Evolutionary conservation across 2,888 invertebrate genomes (phyloP).

Genomic region (Meiosimyza platycephala): DNA sequence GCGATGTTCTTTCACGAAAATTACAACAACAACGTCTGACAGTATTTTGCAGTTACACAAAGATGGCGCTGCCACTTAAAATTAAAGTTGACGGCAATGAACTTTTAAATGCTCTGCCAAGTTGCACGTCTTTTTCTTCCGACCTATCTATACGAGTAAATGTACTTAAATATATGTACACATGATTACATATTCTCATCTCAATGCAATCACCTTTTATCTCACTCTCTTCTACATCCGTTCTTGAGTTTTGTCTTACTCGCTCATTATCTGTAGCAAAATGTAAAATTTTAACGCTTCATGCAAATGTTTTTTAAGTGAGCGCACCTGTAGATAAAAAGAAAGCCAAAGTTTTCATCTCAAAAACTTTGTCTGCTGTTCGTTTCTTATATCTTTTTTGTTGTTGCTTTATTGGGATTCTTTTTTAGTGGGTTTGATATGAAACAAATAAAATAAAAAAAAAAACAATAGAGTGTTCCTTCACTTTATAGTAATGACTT

Average conservation of each 20-base stretch:
- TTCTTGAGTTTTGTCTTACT: neutral
- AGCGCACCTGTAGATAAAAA: slow-evolving; percentile 32
- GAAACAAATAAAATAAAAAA: neutral
- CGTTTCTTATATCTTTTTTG: neutral
- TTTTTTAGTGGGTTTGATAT: slow-evolving; percentile 14
- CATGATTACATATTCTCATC: too few relatives aligned
- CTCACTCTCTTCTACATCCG: neutral
- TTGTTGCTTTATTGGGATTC: neutral
- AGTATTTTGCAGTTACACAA: neutral
- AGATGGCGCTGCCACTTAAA: slow-evolving; percentile 60
- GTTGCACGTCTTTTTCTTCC: too few relatives aligned
- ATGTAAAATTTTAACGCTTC: slow-evolving; percentile 40
- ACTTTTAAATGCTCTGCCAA: slow-evolving; percentile 61
- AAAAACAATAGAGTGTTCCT: neutral
- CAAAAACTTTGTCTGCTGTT: slow-evolving; percentile 16
- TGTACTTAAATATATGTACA: too few relatives aligned
- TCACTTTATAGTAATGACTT: too few relatives aligned
- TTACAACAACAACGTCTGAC: slow-evolving; percentile 4
- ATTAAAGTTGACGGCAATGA: slow-evolving; percentile 67
- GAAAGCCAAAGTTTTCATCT: slow-evolving; percentile 22
- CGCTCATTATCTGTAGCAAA: slow-evolving; percentile 19
- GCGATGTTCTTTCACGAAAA: neutral
- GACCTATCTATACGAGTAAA: too few relatives aligned
- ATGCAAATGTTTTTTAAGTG: slow-evolving; percentile 29
- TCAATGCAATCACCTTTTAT: neutral